These are phyloP conservation scores for Pemphredon lugubris DNA, from an alignment of 2,888 invertebrate genomes.

Conservation along the genomic window DNA sequence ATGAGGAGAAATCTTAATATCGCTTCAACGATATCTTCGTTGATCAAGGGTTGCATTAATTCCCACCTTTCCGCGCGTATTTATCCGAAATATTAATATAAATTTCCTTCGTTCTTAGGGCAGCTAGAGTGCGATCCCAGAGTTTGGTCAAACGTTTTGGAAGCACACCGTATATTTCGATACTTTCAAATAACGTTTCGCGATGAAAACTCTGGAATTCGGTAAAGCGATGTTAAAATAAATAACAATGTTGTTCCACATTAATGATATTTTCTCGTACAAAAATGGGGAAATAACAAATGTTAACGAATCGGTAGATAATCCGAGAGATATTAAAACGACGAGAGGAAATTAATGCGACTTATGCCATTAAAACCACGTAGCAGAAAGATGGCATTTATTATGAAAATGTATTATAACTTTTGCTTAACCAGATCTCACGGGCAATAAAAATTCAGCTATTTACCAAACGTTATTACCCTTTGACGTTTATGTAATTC, in stretches of 20 bases:
- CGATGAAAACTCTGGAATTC: no score
- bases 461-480: slow-evolving; percentile 31
- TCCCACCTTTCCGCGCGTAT: no score
- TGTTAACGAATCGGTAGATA: slow-evolving; percentile 11
- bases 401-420: slow-evolving; percentile 19
- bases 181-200: no score
- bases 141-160: no score
- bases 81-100: no score
- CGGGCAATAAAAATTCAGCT: slow-evolving; percentile 23
- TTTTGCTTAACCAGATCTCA: slow-evolving; percentile 5
- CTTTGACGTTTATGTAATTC: slow-evolving; percentile 19
- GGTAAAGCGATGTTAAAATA: not conserved
- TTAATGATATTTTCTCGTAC: not conserved
- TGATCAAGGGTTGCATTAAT: no score
- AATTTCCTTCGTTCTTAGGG: no score
- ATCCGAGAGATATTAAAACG: slow-evolving; percentile 21
- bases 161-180: no score
- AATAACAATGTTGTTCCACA: not conserved
- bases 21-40: no score
- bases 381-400: slow-evolving; percentile 2
- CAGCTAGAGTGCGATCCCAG: no score
- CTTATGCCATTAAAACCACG: slow-evolving; percentile 15
- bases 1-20: no score
- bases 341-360: slow-evolving; percentile 13
- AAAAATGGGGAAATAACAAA: not conserved